Evolutionary conservation across 2,797 vertebrate genomes (phyloP), one percentile per base, ranked within the genome.

Genomic region (Brachyalestes nurse): DNA sequence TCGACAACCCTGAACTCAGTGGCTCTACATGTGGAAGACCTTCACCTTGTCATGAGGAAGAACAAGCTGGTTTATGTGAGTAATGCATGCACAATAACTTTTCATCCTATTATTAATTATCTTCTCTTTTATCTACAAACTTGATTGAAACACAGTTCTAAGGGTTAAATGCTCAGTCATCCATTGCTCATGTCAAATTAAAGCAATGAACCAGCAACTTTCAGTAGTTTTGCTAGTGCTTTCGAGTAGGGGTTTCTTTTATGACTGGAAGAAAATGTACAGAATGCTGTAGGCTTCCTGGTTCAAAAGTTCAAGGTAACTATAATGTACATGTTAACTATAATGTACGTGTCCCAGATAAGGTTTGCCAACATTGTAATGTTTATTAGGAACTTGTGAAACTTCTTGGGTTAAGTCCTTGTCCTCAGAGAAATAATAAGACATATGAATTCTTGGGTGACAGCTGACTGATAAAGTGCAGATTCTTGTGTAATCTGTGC

Each of bases 1-100:
- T 87, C 89, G 60, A 92, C 95, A 6, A 93, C 93, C 80, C 89
- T 96, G 70, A 90, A 95, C 72, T 94, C 95, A 0, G 92, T 95
- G 71, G 82, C 90, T 72, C 86, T 96, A 14, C 85, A 90, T 14
- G 77, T 94, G 53, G 81, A 91, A 10, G 90, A 89, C 77, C 75
- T 95, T 23, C 77, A 93, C 17, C 80, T 96, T 73, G 85, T 88
- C 62, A 77, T 96, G 75, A 89, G 89, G 84, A 94, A 93, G 73
- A 91, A 88, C 21, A 90, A 86, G 69, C 73, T 88, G 2, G 89
- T 93, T 79, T 83, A 91, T 80, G 96, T 97, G 89, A 95, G 93
- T 77, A 82, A 51, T 49, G 62, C 34, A 42, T 61, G 6, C 47
- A 49, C 12, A 49, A 13, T 12, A 8, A 49, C 47, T 49, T 49